A percentile compares a stretch with the other conserved stretches of the same genome.
Conservation (phyloP, 1,140 invertebrate species). For the Rhynchophorus ferrugineus region DNA sequence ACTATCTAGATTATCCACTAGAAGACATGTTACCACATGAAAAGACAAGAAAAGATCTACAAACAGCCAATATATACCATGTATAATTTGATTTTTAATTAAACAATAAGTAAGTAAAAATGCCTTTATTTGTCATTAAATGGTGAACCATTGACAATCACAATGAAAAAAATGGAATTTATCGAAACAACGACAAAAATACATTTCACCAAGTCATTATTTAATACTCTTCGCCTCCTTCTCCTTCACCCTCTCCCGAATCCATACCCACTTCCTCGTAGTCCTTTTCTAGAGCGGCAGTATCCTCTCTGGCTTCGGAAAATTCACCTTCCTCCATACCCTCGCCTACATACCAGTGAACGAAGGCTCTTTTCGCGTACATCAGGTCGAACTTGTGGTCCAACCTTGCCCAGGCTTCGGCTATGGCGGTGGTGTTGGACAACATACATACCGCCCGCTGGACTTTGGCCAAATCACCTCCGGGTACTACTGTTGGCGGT, state of each 20-base stretch:
- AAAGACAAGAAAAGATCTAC: no score
- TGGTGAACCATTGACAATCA: no score
- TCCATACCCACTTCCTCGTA: constrained; percentile 66
- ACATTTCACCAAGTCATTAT: not conserved
- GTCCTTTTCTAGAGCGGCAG: constrained; percentile 76
- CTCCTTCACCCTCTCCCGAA: constrained; percentile 50
- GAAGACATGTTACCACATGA: no score
- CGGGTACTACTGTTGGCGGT: constrained; percentile 72
- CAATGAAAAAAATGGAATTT: no score
- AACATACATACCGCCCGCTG: constrained; percentile 80
- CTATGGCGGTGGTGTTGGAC: constrained; percentile 78
- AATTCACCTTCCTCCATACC: constrained; percentile 84
- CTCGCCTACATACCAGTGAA: constrained; percentile 81
- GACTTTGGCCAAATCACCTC: constrained; percentile 73
- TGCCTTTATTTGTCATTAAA: no score
- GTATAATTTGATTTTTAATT: no score
- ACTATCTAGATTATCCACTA: no score
- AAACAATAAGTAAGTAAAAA: no score
- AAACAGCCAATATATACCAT: no score
- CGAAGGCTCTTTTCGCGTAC: constrained; percentile 78
- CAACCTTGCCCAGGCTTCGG: constrained; percentile 74
- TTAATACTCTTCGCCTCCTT: constrained; percentile 63
- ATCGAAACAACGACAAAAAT: no score
- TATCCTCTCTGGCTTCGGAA: constrained; percentile 77
- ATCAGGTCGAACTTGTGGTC: constrained; percentile 78